Evolutionary conservation across 2,797 vertebrate genomes (phyloP), one percentile per base, ranked within the genome.

Genomic region (Bovichtus variegatus): DNA sequence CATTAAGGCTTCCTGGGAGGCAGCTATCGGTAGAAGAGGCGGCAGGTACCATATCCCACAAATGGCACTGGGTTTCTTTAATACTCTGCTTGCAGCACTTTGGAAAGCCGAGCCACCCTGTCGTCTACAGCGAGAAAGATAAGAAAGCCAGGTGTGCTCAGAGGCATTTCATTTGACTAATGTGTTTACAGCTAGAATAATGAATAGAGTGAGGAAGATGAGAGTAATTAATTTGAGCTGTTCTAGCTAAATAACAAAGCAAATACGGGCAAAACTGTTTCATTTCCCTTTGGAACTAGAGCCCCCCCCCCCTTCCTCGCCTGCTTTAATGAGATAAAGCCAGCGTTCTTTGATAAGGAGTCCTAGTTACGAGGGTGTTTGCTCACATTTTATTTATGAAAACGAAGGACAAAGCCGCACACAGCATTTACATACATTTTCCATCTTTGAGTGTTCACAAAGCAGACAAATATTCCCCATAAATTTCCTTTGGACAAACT

Each of bases 1-100:
- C 91, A 95, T 95, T 95, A 95, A 90, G 74, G 79, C 93, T 95
- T 94, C 91, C 89, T 93, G 94, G 91, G 91, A 94, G 94, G 86
- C 89, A 91, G 88, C 49, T 78, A 88, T 83, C 81, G 62, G 84
- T 66, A 69, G 90, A 83, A 76, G 83, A 89, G 81, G 83, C 76
- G 50, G 86, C 87, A 83, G 89, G 85, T 87, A 83, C 63, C 79
- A 21, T 27, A 74, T 89, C 84, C 88, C 74, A 13, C 71, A 73
- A 87, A 87, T 34, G 83, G 84, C 78, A 58, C 61, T 19, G 79
- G 62, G 71, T 74, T 87, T 71, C 84, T 87, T 87, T 80, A 89
- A 89, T 67, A 79, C 84, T 80, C 63, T 58, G 87, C 86, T 61
- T 18, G 74, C 82, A 74, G 82, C 80, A 10, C 18, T 41, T 54